These are phyloP conservation scores for Bombus waltoni DNA, from an alignment of 1,140 invertebrate species.

Conservation along the genomic window DNA sequence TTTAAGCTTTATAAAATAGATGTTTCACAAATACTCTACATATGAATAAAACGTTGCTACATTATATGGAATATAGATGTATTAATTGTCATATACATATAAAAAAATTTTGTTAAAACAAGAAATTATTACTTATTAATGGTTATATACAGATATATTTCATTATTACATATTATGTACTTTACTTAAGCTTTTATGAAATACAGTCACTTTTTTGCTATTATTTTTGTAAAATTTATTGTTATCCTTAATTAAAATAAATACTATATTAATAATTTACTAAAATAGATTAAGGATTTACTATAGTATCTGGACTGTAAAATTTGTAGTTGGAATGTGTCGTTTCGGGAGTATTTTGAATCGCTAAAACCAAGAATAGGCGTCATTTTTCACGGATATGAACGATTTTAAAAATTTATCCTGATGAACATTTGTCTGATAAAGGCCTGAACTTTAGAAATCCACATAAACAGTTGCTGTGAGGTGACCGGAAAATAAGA, in stretches of 20 bases:
- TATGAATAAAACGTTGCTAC: constrained; percentile 49
- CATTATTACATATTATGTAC: constrained; percentile 69
- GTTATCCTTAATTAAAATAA: constrained; percentile 23
- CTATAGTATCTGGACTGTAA: too few relatives aligned
- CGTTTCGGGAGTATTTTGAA: too few relatives aligned
- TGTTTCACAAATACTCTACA: constrained; percentile 40
- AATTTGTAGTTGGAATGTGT: too few relatives aligned
- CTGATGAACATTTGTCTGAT: too few relatives aligned
- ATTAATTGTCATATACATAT: constrained; percentile 53
- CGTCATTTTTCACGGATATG: too few relatives aligned
- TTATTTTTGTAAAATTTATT: constrained; percentile 51
- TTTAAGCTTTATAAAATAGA: constrained; percentile 49
- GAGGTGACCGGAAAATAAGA: too few relatives aligned
- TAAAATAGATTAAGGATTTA: neutral
- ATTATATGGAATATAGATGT: constrained; percentile 49
- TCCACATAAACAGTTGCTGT: too few relatives aligned
- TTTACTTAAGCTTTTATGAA: constrained; percentile 73
- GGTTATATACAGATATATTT: constrained; percentile 69
- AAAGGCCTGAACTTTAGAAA: too few relatives aligned
- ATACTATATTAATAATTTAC: neutral
- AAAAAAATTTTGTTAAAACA: constrained; percentile 63
- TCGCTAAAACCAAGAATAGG: too few relatives aligned
- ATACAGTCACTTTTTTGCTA: constrained; percentile 75
- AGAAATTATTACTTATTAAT: constrained; percentile 65
- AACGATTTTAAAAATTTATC: too few relatives aligned